A percentile compares a stretch with the other conserved stretches of the same genome.
phyloP scores from a whole-genome alignment of 1,140 invertebrate genomes.

The Panulirus ornatus region DNA sequence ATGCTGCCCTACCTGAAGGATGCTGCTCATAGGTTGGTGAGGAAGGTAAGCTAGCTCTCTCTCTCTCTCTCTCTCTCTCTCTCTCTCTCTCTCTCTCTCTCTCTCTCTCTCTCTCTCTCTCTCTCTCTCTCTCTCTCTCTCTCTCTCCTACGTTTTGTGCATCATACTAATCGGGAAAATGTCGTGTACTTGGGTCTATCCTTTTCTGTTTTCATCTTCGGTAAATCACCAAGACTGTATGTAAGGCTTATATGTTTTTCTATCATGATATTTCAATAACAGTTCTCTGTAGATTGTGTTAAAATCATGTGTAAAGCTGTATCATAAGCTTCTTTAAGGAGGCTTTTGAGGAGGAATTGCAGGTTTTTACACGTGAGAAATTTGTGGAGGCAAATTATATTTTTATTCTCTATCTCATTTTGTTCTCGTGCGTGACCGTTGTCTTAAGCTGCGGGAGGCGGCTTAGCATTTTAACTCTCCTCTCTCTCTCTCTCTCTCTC shows the following conservation, averaged over 20 bases:
- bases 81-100: neutral
- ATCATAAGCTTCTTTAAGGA: too few relatives aligned
- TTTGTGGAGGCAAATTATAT: too few relatives aligned
- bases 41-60: neutral
- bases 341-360: too few relatives aligned
- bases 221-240: too few relatives aligned
- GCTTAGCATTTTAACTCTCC: neutral
- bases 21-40: neutral
- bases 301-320: too few relatives aligned
- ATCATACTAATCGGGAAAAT: neutral
- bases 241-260: too few relatives aligned
- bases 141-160: neutral
- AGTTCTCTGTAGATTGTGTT: too few relatives aligned
- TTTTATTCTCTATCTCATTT: neutral
- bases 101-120: neutral
- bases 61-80: neutral
- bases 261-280: too few relatives aligned
- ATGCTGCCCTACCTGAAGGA: neutral
- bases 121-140: neutral
- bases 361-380: too few relatives aligned
- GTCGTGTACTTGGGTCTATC: neutral
- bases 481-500: constrained; percentile 9
- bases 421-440: neutral
- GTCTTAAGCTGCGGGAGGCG: neutral
- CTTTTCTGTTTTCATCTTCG: too few relatives aligned